phyloP scores from a whole-genome alignment of 1,140 invertebrate species.

The Lepidurus couesii region DNA sequence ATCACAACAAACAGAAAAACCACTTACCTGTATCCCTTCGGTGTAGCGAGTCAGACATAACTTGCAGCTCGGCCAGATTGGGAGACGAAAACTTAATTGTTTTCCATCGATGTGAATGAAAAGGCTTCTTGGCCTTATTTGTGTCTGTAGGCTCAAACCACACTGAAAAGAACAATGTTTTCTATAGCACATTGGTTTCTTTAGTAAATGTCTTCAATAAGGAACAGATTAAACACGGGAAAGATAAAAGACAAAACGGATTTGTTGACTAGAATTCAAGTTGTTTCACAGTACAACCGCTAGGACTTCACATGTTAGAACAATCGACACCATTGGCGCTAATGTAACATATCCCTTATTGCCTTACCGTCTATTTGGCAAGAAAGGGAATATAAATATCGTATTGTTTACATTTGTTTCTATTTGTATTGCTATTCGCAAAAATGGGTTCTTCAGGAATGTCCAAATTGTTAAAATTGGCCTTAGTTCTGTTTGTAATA shows the following conservation, averaged over 20 bases:
- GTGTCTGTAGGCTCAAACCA: slow-evolving; percentile 65
- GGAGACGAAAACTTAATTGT: slow-evolving; percentile 56
- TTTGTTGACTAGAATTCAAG: too few relatives aligned
- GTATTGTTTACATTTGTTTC: background rate
- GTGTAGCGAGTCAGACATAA: slow-evolving; percentile 39
- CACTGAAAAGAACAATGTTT: slow-evolving; percentile 47
- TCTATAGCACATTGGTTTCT: background rate
- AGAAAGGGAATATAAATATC: background rate
- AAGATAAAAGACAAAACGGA: too few relatives aligned
- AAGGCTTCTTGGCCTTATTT: slow-evolving; percentile 54
- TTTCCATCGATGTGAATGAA: slow-evolving; percentile 46
- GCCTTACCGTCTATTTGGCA: background rate
- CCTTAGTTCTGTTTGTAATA: slow-evolving; percentile 26
- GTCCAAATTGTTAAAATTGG: slow-evolving; percentile 23
- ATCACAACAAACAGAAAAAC: background rate
- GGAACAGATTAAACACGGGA: too few relatives aligned
- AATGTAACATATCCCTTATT: background rate
- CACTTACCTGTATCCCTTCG: slow-evolving; percentile 17
- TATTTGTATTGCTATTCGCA: background rate
- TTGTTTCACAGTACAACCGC: too few relatives aligned
- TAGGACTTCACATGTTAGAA: background rate
- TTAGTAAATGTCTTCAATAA: too few relatives aligned
- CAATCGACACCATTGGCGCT: background rate
- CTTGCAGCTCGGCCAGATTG: slow-evolving; percentile 61
- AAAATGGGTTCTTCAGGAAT: slow-evolving; percentile 27